Evolutionary conservation across 2,888 invertebrate species (phyloP), one percentile per base, ranked within the genome.

Genomic region (Ellobium chinense): DNA sequence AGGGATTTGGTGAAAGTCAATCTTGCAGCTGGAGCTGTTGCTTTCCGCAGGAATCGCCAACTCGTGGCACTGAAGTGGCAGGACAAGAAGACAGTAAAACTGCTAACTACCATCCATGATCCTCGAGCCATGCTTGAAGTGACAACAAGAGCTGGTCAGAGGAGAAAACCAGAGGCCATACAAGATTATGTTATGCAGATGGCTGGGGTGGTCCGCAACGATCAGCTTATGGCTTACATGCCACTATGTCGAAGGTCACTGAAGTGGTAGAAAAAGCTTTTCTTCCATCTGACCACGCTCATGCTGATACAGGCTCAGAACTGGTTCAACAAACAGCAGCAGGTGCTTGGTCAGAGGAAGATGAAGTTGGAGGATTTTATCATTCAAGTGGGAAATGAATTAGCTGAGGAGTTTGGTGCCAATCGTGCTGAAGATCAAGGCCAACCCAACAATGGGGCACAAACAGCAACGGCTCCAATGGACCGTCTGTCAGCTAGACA

Each of bases 131-230:
- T 69, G 60, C 21, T 18, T 9, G 21, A 4, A 2, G 81, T 81
- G 9, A 18, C 29, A 34, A 72, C 70, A 4, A 21, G 72, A 3
- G 29, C 81, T 7, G 56, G 36, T 7, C 7, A n/a, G 21, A 81
- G 65, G 27, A 27, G 2, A 14, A 81, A 81, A 46, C 73, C 81
- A 1, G 58, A 21, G 21, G 58, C 34, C 27, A 56, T 73, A 2
- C 31, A 62, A 1, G 68, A 78, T 54, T 66, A 81, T 58, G 60
- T 58, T 5, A 0, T 24, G 24, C 66, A 81, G 62, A 81, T 78
- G 81, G 66, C 60, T 12, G 81, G 81, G 7, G 78, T 82, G 0
- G 78, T 74, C 31, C 34, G 56, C 54, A 62, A 56, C 9, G 78
- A 74, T n/a, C n/a, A n/a, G n/a, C n/a, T n/a, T n/a, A n/a, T n/a